A percentile compares a stretch with the other conserved stretches of the same genome.
phyloP scores from a whole-genome alignment of 2,113 vertebrate species.

The Dasyurus viverrinus region DNA sequence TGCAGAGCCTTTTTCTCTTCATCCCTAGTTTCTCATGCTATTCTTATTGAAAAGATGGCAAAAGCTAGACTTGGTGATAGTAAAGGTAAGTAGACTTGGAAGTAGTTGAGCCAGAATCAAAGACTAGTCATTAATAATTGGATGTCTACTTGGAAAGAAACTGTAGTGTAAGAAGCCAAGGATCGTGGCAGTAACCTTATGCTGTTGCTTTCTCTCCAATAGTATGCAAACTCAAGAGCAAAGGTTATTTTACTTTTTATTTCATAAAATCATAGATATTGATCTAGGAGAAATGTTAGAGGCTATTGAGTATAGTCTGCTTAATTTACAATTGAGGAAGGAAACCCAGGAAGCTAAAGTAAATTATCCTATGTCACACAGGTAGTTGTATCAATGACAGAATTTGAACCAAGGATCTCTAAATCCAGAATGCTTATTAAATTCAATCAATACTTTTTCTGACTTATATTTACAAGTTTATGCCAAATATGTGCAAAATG shows the following conservation, averaged over 20 bases:
- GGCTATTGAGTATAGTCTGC: not conserved
- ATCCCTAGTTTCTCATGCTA: not conserved
- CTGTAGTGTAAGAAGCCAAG: not conserved
- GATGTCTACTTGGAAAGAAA: not conserved
- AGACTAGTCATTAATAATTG: not conserved
- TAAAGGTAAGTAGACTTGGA: not conserved
- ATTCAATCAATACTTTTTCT: not conserved
- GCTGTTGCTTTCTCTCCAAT: not conserved
- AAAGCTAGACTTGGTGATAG: not conserved
- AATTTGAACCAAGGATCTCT: not conserved
- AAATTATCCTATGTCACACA: not conserved
- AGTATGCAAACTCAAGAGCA: not conserved
- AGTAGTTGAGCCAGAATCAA: not conserved
- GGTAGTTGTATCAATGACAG: accelerated
- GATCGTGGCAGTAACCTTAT: not conserved
- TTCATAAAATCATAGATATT: not conserved
- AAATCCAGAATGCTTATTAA: not conserved
- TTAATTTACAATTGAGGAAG: not conserved
- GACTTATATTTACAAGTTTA: not conserved
- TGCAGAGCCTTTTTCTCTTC: not conserved
- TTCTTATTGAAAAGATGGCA: not conserved
- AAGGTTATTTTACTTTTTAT: not conserved
- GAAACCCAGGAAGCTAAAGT: not conserved
- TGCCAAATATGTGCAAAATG: not conserved
- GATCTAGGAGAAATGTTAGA: not conserved